phyloP scores from a whole-genome alignment of 2,888 invertebrate genomes.

The Idaea straminata region DNA sequence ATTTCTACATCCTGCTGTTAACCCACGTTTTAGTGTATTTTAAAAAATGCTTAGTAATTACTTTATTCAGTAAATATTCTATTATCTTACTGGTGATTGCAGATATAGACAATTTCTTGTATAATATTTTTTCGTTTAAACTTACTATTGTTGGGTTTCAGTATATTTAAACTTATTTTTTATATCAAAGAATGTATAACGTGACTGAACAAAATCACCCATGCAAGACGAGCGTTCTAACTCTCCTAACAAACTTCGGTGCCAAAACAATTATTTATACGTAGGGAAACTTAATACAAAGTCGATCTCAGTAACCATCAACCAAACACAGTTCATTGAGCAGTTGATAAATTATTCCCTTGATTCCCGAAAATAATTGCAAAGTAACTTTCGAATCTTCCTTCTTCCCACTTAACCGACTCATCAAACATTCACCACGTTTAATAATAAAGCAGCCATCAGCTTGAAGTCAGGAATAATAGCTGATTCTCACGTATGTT shows the following conservation, averaged over 20 bases:
- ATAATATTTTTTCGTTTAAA: no score
- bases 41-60: no score
- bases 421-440: slow-evolving; percentile 3
- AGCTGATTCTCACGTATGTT: background rate
- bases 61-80: no score
- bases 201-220: background rate
- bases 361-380: background rate
- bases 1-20: no score
- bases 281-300: background rate
- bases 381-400: slow-evolving; percentile 1
- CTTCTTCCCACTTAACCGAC: background rate
- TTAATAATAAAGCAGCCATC: slow-evolving; percentile 8
- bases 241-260: background rate
- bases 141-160: no score
- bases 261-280: background rate
- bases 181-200: background rate
- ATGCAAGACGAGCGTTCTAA: background rate
- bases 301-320: background rate
- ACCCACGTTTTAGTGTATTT: no score
- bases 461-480: background rate
- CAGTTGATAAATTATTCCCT: background rate
- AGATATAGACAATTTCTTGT: no score
- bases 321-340: background rate
- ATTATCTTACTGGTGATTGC: no score
- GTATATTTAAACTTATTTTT: no score